Percentiles rank a stretch among this genome's conserved stretches.
phyloP scores from a whole-genome alignment of 2,888 invertebrate species.

The Volucella inanis region DNA sequence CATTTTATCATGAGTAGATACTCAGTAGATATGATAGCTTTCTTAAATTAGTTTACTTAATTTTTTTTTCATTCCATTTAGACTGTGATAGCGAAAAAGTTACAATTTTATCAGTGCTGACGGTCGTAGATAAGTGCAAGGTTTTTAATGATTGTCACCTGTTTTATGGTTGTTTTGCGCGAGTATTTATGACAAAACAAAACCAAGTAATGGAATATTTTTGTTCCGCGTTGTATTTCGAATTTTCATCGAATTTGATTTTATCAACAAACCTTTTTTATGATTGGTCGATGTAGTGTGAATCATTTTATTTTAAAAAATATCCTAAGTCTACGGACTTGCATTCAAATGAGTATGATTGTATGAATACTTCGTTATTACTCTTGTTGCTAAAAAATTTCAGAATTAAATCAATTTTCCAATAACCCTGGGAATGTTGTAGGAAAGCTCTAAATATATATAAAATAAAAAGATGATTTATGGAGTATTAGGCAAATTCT shows the following conservation, averaged over 20 bases:
- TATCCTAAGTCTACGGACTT: too few relatives aligned
- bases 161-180: constrained; percentile 7
- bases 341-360: not conserved
- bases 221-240: not conserved
- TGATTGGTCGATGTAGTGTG: not conserved
- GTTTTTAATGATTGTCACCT: not conserved
- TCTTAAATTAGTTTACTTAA: constrained; percentile 28
- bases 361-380: not conserved
- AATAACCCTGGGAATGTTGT: too few relatives aligned
- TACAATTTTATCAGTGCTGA: constrained; percentile 13
- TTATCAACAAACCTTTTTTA: not conserved
- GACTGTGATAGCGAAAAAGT: constrained; percentile 22
- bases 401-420: too few relatives aligned
- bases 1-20: constrained; percentile 17
- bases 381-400: too few relatives aligned
- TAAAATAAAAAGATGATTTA: too few relatives aligned
- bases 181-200: not conserved
- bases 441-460: too few relatives aligned
- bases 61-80: constrained; percentile 19
- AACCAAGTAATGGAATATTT: not conserved
- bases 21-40: constrained; percentile 27
- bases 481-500: too few relatives aligned
- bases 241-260: not conserved
- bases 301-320: not conserved
- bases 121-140: not conserved